phyloP scores from a whole-genome alignment of 1,140 invertebrate species.

The Chironomus tepperi region DNA sequence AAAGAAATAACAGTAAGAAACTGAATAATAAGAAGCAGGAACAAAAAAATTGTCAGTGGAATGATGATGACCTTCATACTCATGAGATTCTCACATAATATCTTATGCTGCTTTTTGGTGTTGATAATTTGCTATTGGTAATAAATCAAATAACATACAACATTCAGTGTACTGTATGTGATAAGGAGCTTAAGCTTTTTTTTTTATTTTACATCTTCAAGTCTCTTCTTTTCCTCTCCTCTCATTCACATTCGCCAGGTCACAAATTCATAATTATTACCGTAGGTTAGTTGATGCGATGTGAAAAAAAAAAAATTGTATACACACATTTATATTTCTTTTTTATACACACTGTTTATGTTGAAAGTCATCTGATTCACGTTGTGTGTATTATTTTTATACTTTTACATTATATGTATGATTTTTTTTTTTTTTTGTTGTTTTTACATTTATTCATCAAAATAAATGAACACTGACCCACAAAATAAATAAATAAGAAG shows the following conservation, averaged over 20 bases:
- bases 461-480: constrained; percentile 13
- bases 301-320: no score
- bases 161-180: not conserved
- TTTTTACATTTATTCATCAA: not conserved
- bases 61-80: not conserved
- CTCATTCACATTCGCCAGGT: constrained; percentile 11
- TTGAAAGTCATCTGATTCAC: constrained; percentile 13
- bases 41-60: not conserved
- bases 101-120: not conserved
- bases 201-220: no score
- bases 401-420: not conserved
- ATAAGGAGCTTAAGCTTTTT: constrained; percentile 14
- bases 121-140: not conserved
- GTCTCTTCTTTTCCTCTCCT: not conserved
- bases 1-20: not conserved
- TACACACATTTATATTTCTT: not conserved
- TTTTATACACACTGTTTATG: not conserved
- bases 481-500: not conserved
- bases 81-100: not conserved
- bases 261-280: constrained; percentile 14
- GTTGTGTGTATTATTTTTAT: not conserved
- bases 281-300: not conserved
- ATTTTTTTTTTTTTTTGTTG: not conserved
- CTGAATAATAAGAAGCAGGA: not conserved
- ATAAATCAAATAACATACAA: not conserved